Evolutionary conservation across 1,140 invertebrate genomes (phyloP).

Genomic region (Drosophila malerkotliana): DNA sequence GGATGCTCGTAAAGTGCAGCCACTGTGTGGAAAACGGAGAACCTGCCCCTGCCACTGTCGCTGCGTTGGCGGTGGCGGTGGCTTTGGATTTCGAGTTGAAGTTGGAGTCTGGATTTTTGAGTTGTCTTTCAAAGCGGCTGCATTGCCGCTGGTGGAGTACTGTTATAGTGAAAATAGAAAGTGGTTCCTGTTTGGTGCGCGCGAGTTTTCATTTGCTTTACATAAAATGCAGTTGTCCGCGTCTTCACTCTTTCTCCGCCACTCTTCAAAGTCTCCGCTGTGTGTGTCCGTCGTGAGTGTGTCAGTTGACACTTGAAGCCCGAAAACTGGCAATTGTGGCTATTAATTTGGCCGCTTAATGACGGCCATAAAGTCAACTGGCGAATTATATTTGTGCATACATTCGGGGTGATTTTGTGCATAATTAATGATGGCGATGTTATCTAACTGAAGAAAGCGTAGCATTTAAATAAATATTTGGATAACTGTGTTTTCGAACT

Average conservation of each 20-base stretch:
- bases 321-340: conserved; percentile 41
- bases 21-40: conserved; percentile 49
- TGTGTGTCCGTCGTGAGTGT: conserved; percentile 29
- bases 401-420: conserved; percentile 12
- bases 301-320: conserved; percentile 47
- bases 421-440: conserved; percentile 14
- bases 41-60: conserved; percentile 6
- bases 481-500: conserved; percentile 21
- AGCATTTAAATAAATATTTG: conserved; percentile 5
- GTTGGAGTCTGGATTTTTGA: conserved; percentile 1
- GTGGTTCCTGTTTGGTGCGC: conserved; percentile 81
- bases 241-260: conserved; percentile 27
- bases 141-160: conserved; percentile 55
- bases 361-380: conserved; percentile 24
- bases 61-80: conserved; percentile 32
- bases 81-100: conserved; percentile 15
- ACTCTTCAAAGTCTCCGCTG: not conserved
- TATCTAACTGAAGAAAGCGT: conserved; percentile 26
- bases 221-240: conserved; percentile 62
- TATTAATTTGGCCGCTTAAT: conserved; percentile 52
- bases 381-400: conserved; percentile 12
- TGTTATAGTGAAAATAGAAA: conserved; percentile 84
- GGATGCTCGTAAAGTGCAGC: conserved; percentile 57
- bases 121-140: conserved; percentile 30
- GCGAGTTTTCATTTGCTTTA: conserved; percentile 81